Evolutionary conservation across 1,140 invertebrate species (phyloP).

Genomic region (Colletes latitarsis): DNA sequence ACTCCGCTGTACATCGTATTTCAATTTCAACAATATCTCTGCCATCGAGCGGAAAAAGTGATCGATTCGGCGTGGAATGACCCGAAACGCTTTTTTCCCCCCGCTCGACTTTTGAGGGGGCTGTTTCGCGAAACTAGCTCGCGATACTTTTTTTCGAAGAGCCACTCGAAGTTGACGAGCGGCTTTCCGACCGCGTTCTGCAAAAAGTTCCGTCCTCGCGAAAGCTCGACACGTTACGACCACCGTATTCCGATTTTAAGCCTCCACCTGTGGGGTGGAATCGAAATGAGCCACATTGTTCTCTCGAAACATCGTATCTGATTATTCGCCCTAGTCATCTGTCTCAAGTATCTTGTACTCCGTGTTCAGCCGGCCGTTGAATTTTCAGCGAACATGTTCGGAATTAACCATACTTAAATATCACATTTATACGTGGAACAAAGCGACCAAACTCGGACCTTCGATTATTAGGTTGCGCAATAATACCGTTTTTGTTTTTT

Average conservation of each 20-base stretch:
- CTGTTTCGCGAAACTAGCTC: conserved; percentile 16
- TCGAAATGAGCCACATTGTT: background rate
- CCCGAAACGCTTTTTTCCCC: background rate
- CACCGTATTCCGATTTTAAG: background rate
- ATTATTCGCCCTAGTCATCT: too few relatives aligned
- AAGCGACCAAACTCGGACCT: too few relatives aligned
- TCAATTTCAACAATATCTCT: too few relatives aligned
- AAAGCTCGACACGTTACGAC: background rate
- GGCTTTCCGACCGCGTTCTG: background rate
- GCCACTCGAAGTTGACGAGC: conserved; percentile 32
- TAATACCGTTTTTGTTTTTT: too few relatives aligned
- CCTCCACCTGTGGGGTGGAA: background rate
- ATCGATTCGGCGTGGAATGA: too few relatives aligned
- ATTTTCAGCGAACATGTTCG: background rate
- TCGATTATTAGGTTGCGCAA: too few relatives aligned
- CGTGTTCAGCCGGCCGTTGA: too few relatives aligned
- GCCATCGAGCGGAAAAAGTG: too few relatives aligned
- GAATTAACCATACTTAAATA: background rate
- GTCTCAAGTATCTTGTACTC: too few relatives aligned
- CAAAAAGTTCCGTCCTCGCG: conserved; percentile 1
- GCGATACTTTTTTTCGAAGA: conserved; percentile 35
- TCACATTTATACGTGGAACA: too few relatives aligned
- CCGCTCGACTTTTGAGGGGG: background rate
- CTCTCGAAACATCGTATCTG: background rate
- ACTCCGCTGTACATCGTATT: too few relatives aligned